Percentiles rank a stretch among this genome's conserved stretches.
These are phyloP conservation scores for Sinotaia quadrata DNA, from an alignment of 2,888 invertebrate species.

Conservation along the genomic window DNA sequence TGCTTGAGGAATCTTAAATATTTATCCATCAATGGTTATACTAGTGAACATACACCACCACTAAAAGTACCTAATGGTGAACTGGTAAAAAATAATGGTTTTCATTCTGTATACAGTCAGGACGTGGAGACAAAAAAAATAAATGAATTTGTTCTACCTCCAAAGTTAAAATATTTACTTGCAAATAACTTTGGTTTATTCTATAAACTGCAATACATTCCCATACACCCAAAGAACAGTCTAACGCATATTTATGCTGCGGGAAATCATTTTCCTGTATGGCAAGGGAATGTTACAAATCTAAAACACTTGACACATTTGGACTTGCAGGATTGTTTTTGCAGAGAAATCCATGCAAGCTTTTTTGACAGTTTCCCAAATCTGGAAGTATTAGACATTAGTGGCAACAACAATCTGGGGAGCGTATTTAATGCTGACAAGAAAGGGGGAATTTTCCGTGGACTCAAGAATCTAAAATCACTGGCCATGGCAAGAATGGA, in stretches of 20 bases:
- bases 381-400: conserved; percentile 22
- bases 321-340: conserved; percentile 11
- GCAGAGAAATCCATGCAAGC: neutral
- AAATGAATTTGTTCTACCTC: neutral
- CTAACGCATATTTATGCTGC: conserved; percentile 21
- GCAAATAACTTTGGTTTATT: conserved; percentile 22
- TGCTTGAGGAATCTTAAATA: conserved; percentile 8
- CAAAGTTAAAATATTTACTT: neutral
- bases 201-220: conserved; percentile 23
- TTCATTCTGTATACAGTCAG: no score
- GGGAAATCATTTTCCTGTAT: conserved; percentile 15
- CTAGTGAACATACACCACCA: no score
- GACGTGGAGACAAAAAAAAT: no score
- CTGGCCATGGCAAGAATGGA: conserved; percentile 27
- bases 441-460: conserved; percentile 16
- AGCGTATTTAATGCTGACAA: conserved; percentile 9
- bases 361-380: conserved; percentile 25
- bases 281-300: conserved; percentile 24
- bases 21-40: conserved; percentile 21
- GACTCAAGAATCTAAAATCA: conserved; percentile 11
- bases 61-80: no score
- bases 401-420: conserved; percentile 24
- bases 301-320: conserved; percentile 19
- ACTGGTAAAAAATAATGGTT: no score
- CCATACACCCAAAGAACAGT: conserved; percentile 18